phyloP scores from a whole-genome alignment of 53 echinoderm and acorn worm species.

The Actinopyga echinites region DNA sequence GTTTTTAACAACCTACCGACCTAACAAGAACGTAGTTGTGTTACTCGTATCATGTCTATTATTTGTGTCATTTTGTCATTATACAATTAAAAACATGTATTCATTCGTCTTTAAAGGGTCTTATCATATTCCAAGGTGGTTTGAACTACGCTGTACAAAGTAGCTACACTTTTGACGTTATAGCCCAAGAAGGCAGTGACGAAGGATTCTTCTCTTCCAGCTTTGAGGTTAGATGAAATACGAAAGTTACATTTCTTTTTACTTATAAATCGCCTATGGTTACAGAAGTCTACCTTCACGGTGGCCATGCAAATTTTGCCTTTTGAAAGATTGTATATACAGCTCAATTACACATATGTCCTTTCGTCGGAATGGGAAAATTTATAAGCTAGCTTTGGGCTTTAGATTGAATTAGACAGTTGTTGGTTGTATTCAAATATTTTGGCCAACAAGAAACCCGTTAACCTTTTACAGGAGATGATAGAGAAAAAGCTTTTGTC shows the following conservation, averaged over 20 bases:
- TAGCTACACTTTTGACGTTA: not conserved
- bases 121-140: not conserved
- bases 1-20: no score
- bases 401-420: not conserved
- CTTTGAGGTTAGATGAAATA: not conserved
- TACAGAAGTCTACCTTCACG: not conserved
- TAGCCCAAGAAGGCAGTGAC: not conserved
- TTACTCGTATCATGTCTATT: no score
- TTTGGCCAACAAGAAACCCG: not conserved
- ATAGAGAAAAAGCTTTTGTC: no score
- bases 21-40: no score
- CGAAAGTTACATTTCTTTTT: not conserved
- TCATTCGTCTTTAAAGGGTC: not conserved
- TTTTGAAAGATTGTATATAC: not conserved
- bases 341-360: not conserved
- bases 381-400: no score
- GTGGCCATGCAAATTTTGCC: not conserved
- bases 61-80: not conserved
- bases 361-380: not conserved
- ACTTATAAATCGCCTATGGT: not conserved
- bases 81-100: not conserved
- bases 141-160: not conserved
- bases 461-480: no score
- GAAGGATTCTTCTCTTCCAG: not conserved
- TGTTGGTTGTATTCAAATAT: not conserved